A percentile compares a stretch with the other conserved stretches of the same genome.
These are phyloP conservation scores for Cheiracanthium punctorium DNA, from an alignment of 2,888 invertebrate species.

Conservation along the genomic window DNA sequence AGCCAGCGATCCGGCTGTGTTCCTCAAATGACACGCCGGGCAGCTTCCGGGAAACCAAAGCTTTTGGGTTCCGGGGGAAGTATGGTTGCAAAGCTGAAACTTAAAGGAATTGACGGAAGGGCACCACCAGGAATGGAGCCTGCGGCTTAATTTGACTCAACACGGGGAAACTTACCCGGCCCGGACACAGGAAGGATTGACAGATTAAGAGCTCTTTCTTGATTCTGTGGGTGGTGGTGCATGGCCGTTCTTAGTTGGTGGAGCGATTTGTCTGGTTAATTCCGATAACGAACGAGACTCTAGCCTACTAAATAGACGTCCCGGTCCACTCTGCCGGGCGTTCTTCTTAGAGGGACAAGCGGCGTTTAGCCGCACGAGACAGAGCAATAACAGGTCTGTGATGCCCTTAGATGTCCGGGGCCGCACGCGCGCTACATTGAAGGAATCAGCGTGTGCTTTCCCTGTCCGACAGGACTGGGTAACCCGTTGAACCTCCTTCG, in stretches of 20 bases:
- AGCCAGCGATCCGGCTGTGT: slow-evolving; percentile 81
- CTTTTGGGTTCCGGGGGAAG: slow-evolving; percentile 81
- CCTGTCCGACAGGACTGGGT: slow-evolving; percentile 81
- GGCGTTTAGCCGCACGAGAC: slow-evolving; percentile 76
- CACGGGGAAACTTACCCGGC: no score
- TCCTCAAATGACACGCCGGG: slow-evolving; percentile 80
- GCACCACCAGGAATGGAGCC: no score
- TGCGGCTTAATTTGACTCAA: no score
- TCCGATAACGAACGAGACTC: slow-evolving; percentile 84
- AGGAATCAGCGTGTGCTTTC: slow-evolving; percentile 78
- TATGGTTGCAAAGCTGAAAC: no score
- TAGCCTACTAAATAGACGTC: slow-evolving; percentile 79
- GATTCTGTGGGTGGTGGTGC: slow-evolving; percentile 78
- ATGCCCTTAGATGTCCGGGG: slow-evolving; percentile 80
- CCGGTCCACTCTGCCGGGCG: slow-evolving; percentile 71
- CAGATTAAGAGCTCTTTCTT: slow-evolving; percentile 81
- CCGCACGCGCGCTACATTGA: slow-evolving; percentile 83
- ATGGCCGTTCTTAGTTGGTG: slow-evolving; percentile 85
- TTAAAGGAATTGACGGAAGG: no score
- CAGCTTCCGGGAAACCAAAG: slow-evolving; percentile 80
- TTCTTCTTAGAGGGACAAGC: slow-evolving; percentile 79
- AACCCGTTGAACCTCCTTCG: slow-evolving; percentile 83
- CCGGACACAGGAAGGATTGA: slow-evolving; percentile 84
- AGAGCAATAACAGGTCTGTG: slow-evolving; percentile 74
- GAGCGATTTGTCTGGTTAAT: slow-evolving; percentile 85